Evolutionary conservation across 2,888 invertebrate species (phyloP), one percentile per base, ranked within the genome.

Genomic region (Pocota personata): DNA sequence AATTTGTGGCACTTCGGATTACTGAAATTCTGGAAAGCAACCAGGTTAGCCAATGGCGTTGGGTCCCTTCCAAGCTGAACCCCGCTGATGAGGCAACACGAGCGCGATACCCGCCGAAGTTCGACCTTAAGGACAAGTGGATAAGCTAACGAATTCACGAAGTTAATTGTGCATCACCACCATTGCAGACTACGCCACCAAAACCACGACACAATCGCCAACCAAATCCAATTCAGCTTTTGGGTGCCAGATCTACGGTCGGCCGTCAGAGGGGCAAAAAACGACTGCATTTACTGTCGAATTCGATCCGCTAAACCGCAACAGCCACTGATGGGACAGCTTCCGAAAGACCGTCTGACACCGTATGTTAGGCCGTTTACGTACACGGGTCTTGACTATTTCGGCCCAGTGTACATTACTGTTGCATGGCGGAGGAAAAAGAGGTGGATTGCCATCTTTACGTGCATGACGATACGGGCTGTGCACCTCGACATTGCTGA

Each of bases 291-390:
- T 10, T 66, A 55, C 35, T 77, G 88, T 69, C 76, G 87, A 57
- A 87, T 87, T 52, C 58, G 79, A 4, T 30, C 27, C 6, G 57
- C 64, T 1, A 64, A 75, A 3, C 88, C 86, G 40, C 55, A 50
- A 62, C 64, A 60, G 7, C 88, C 87, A 30, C 37, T 76, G 24
- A 88, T 88, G 88, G 88, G 73, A 16, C 76, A 82, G n/a, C 16
- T 87, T 3, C 87, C 87, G 4, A 14, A 57, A 0, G 83, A 80
- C 19, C 55, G 82, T 1, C 30, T 87, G 0, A 83, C 82, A 2
- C 87, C 82, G 1, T 82, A 73, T 19, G 50, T 72, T 1, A 50
- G 73, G 21, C 82, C 87, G 1, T 88, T 88, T 16, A 82, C 69
- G 0, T 78, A 82, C 19, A 86, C 86, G 3, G 88, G 82, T 3